Base-by-base conservation (phyloP, 2,113 vertebrate genomes). In the Spilogale gracilis region DNA sequence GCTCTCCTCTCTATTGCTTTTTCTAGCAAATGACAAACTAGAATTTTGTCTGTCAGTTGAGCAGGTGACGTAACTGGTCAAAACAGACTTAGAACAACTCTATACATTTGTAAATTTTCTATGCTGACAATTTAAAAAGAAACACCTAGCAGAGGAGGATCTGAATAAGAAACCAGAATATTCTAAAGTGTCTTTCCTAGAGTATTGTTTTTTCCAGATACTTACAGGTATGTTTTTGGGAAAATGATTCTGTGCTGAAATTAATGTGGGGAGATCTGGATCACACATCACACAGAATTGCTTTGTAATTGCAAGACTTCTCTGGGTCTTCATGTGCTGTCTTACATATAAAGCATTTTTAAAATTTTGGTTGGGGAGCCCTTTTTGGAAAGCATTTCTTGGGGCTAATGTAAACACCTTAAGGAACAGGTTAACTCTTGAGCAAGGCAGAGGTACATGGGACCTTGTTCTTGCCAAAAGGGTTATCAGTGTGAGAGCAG, bases 361-460 rank as follows among this genome's bases (percentile, higher is more conserved):
- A n/a, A 7, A 11, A 23, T 32, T 67, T 80, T 50, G 1, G 2
- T 54, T 4, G 48, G 67, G 56, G 27, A 71, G 23, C 20, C 18
- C 52, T 91, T n/a, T 74, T 4, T 9, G n/a, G 7, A 86, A 85
- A 63, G 17, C 27, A 43, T 95, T 95, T 96, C 69, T 81, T 80
- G 43, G 32, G 32, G 14, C 3, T 79, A 50, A 78, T 82, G 30
- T 61, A 20, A 5, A n/a, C 5, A 56, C 11, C 2, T 80, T 60
- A 4, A 45, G 45, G 92, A 54, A 69, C 11, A 32, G 14, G n/a
- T 63, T 10, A 11, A 52, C 17, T 67, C 9, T 82, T 11, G 25
- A 78, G 25, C 2, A 14, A 58, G 38, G 32, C 18, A 50, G 65
- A 65, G 9, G 18, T 23, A 18, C 54, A 4, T 0, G 0, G 54